Conservation (phyloP, 2,113 vertebrate species). For the Ammodytes dubius region DNA sequence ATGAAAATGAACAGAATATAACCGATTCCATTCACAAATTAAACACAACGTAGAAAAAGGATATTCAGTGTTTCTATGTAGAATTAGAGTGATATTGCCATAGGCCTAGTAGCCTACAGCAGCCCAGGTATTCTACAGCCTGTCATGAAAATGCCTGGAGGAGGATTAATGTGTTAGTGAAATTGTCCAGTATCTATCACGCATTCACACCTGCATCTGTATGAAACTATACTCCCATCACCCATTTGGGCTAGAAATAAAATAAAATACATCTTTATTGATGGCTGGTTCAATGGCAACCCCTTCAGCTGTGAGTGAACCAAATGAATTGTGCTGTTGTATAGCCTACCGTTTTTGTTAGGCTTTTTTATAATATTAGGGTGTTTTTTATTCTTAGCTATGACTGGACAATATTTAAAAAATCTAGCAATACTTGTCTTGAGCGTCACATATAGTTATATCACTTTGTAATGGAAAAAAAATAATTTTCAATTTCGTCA, state of each 20-base stretch:
- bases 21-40: slow-evolving; percentile 31
- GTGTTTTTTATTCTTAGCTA: too few species aligned
- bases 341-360: too few species aligned
- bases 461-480: too few species aligned
- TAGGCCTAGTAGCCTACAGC: neutral
- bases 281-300: neutral
- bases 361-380: too few species aligned
- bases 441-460: too few species aligned
- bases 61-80: neutral
- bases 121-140: neutral
- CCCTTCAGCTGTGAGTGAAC: neutral
- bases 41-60: neutral
- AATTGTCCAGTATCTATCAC: neutral
- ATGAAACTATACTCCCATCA: neutral
- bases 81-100: neutral
- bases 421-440: too few species aligned
- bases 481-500: too few species aligned
- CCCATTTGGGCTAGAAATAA: neutral
- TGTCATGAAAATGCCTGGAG: neutral
- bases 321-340: too few species aligned
- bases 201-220: neutral
- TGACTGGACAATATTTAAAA: too few species aligned
- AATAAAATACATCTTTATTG: neutral
- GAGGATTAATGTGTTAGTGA: neutral
- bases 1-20: slow-evolving; percentile 10